Evolutionary conservation across 2,888 invertebrate species (phyloP), one percentile per base, ranked within the genome.

Genomic region (Oxyteleia sp.): DNA sequence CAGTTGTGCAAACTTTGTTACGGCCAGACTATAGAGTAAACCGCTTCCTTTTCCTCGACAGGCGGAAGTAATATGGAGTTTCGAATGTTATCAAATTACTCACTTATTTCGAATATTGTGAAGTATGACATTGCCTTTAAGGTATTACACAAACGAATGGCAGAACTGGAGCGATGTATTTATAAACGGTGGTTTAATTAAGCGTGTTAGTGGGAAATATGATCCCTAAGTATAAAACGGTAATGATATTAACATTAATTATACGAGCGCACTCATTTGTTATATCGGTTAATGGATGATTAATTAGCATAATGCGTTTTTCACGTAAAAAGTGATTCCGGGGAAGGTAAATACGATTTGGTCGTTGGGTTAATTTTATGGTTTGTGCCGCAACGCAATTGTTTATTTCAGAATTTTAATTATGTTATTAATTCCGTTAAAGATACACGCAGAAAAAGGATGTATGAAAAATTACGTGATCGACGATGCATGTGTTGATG

Each of bases 61-160:
- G 0, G 5, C 55, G 63, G 63, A 74, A 63, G 49, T 45, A 41
- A 55, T 64, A 45, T 13, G 45, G 15, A 64, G 45, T 35, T 55
- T 64, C 51, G 16, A 68, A 38, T 51, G 49, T 32, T 16, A 59
- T 38, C 51, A 59, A 76, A 76, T 76, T 76, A 57, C 51, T 76
- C 76, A 76, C 59, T 68, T 59, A 59, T 64, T 64, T 47, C 43
- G 35, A 75, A 41, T 63, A 64, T 20, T 26, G 55, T 16, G 15
- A 5, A 2, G 7, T 16, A 47, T 38, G 49, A 23, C 45, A 26
- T 38, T 20, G 32, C 23, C 38, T 51, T 47, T 64, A 41, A 74
- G 23, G 16, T 41, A 32, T 20, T 53, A 20, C 45, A 43, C 11
- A 2, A 55, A 15, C 29, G 26, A 43, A 29, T 63, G 74, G 53